Conservation (phyloP, 2,888 invertebrate species). For the Nephrotoma guestfalica region DNA sequence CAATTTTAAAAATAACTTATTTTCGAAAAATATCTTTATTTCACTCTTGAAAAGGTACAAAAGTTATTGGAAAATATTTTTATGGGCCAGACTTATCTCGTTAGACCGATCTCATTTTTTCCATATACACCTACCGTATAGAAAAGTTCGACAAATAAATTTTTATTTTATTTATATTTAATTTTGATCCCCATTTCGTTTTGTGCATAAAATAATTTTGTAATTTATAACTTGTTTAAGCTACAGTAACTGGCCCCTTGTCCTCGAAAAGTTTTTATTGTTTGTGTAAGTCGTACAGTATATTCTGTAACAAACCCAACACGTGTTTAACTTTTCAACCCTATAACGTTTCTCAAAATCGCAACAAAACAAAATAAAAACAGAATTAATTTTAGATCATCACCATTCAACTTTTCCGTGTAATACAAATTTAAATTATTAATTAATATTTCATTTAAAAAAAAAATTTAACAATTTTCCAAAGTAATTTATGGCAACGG, state of each 20-base stretch:
- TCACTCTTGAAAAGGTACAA: background rate
- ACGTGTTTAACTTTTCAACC: background rate
- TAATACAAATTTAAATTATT: background rate
- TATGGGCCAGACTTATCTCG: background rate
- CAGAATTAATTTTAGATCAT: background rate
- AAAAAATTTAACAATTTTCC: background rate
- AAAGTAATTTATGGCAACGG: background rate
- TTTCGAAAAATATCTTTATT: background rate
- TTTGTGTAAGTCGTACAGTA: too few species aligned
- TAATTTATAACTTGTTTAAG: too few species aligned
- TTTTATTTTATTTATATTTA: background rate
- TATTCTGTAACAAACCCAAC: background rate
- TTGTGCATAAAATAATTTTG: too few species aligned
- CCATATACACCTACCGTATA: background rate
- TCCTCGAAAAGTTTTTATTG: too few species aligned
- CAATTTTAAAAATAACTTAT: too few species aligned
- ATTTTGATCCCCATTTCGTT: background rate
- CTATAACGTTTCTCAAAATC: background rate
- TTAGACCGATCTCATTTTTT: background rate
- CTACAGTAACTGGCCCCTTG: too few species aligned
- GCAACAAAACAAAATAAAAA: background rate
- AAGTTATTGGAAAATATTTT: background rate
- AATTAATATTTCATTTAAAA: background rate
- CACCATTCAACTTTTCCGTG: background rate
- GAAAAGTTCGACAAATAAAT: background rate